Evolutionary conservation across 2,113 vertebrate genomes (phyloP).

Genomic region (Sceloporus tristichus): DNA sequence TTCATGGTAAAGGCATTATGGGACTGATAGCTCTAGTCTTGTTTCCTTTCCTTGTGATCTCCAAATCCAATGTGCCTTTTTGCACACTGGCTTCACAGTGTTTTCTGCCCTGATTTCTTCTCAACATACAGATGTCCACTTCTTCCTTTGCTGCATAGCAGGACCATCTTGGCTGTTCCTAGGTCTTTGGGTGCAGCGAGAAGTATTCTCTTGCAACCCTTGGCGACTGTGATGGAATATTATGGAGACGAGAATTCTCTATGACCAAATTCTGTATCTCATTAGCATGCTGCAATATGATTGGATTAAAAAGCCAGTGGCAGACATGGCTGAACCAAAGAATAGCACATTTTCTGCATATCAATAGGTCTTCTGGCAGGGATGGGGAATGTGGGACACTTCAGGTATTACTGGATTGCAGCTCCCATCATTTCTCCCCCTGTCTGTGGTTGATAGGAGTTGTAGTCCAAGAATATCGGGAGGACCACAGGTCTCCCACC

Average conservation of each 20-base stretch:
- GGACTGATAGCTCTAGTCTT: neutral
- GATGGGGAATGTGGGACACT: no score
- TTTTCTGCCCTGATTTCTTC: neutral
- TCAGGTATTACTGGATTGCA: neutral
- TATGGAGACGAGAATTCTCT: neutral
- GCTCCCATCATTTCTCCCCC: neutral
- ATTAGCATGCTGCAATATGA: conserved; percentile 14
- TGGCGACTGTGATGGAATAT: conserved; percentile 1
- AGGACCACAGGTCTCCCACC: no score
- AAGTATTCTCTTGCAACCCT: neutral
- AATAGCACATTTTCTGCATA: neutral
- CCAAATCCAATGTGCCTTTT: no score
- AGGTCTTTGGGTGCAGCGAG: no score
- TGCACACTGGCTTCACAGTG: neutral
- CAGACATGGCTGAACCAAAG: no score
- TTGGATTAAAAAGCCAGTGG: neutral
- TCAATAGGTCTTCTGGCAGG: neutral
- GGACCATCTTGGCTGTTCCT: no score
- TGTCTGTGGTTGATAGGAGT: no score
- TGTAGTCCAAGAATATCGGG: no score
- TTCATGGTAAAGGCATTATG: no score
- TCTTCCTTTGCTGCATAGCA: neutral
- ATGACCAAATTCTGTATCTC: neutral
- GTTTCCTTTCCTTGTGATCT: no score
- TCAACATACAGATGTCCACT: no score